A percentile compares a stretch with the other conserved stretches of the same genome.
These are phyloP conservation scores for Cyprinodon variegatus DNA, from an alignment of 2,113 vertebrate species.

Conservation along the genomic window DNA sequence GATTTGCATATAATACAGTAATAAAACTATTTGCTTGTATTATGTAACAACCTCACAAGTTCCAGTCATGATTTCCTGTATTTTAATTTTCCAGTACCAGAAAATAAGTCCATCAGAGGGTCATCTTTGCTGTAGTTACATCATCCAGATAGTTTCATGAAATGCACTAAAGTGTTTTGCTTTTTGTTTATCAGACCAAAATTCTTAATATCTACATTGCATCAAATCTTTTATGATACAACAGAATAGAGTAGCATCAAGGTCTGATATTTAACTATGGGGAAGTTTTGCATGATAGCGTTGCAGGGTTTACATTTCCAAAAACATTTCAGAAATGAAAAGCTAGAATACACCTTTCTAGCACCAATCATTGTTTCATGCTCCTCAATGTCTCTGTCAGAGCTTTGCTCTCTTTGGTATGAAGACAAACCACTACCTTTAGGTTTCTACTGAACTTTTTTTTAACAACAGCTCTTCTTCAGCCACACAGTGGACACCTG, in stretches of 20 bases:
- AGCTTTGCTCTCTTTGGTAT: neutral
- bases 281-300: neutral
- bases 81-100: no score
- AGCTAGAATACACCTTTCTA: neutral
- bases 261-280: neutral
- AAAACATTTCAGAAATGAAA: neutral
- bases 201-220: neutral
- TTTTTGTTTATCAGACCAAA: neutral
- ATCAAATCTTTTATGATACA: neutral
- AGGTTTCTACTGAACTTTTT: neutral
- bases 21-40: no score
- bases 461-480: slow-evolving; percentile 15
- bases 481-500: slow-evolving; percentile 24
- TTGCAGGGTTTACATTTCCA: neutral
- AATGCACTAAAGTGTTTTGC: neutral
- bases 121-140: neutral
- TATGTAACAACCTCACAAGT: no score
- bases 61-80: neutral
- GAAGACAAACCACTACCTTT: neutral
- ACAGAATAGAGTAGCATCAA: neutral
- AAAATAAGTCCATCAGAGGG: neutral
- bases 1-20: no score
- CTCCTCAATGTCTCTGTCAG: neutral
- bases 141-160: neutral
- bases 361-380: neutral